Evolutionary conservation across 2,888 invertebrate genomes (phyloP).

Genomic region (Sarcophaga variegata): DNA sequence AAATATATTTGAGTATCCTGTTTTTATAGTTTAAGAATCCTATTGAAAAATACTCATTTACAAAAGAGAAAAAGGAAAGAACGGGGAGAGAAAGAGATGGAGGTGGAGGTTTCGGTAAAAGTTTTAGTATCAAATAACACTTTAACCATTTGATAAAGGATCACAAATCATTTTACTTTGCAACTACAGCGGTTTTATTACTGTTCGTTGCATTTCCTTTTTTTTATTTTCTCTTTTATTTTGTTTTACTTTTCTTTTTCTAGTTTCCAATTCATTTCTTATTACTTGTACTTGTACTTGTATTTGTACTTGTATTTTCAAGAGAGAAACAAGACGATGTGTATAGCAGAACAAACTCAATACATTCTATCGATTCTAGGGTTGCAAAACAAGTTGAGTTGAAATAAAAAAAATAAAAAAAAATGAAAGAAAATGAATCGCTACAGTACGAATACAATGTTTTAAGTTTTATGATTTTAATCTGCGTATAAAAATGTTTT

Average conservation of each 20-base stretch:
- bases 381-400: neutral
- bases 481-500: constrained; percentile 38
- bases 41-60: constrained; percentile 52
- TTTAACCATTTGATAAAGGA: constrained; percentile 63
- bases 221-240: neutral
- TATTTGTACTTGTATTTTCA: neutral
- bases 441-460: neutral
- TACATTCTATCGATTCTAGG: constrained; percentile 13
- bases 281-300: constrained; percentile 26
- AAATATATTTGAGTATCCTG: constrained; percentile 53
- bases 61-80: constrained; percentile 15
- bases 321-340: neutral
- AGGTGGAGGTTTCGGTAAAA: neutral
- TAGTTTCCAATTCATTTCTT: constrained; percentile 26
- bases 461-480: constrained; percentile 58
- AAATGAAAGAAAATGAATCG: neutral
- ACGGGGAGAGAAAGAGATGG: neutral
- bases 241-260: neutral
- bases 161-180: constrained; percentile 56
- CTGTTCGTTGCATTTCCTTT: no score
- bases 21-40: constrained; percentile 61
- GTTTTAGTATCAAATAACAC: constrained; percentile 58
- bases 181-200: constrained; percentile 41
- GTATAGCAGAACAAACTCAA: neutral
- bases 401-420: constrained; percentile 17